Evolutionary conservation across 1,140 invertebrate genomes (phyloP).

Genomic region (Sinonovacula constricta): DNA sequence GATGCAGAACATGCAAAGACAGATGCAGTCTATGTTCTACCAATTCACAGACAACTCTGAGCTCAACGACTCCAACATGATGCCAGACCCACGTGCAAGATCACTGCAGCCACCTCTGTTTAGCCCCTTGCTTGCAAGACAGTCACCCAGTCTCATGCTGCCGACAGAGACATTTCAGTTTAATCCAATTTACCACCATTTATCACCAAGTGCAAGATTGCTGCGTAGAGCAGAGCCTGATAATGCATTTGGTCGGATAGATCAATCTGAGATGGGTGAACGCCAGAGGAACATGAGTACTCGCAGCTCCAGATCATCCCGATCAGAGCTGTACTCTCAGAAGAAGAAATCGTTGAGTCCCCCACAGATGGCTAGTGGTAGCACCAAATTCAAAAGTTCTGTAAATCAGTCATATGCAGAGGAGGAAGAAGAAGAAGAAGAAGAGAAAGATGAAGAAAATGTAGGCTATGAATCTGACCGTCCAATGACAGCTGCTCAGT

Average conservation of each 20-base stretch:
- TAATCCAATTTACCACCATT: conserved; percentile 20
- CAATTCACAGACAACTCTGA: conserved; percentile 14
- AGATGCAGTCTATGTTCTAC: conserved; percentile 51
- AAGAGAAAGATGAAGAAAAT: conserved; percentile 7
- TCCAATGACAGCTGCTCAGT: background rate
- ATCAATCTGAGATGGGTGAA: conserved; percentile 12
- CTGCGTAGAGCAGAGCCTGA: conserved; percentile 19
- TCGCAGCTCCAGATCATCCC: background rate
- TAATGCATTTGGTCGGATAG: background rate
- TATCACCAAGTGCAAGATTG: conserved; percentile 14
- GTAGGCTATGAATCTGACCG: conserved; percentile 6
- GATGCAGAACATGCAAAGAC: conserved; percentile 67
- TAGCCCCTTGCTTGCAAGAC: conserved; percentile 30
- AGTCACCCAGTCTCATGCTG: conserved; percentile 30
- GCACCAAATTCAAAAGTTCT: no score
- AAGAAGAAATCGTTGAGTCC: conserved; percentile 46
- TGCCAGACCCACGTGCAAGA: conserved; percentile 11
- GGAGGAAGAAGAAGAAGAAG: conserved; percentile 16
- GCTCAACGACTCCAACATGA: conserved; percentile 16
- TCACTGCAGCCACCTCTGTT: conserved; percentile 13
- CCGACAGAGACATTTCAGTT: conserved; percentile 29
- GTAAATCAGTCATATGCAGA: background rate
- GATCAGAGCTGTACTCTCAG: conserved; percentile 24
- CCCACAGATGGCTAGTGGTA: no score
- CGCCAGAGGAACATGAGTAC: conserved; percentile 9